Evolutionary conservation across 2,888 invertebrate species (phyloP), one percentile per base, ranked within the genome.

Genomic region (Xanthia togata): DNA sequence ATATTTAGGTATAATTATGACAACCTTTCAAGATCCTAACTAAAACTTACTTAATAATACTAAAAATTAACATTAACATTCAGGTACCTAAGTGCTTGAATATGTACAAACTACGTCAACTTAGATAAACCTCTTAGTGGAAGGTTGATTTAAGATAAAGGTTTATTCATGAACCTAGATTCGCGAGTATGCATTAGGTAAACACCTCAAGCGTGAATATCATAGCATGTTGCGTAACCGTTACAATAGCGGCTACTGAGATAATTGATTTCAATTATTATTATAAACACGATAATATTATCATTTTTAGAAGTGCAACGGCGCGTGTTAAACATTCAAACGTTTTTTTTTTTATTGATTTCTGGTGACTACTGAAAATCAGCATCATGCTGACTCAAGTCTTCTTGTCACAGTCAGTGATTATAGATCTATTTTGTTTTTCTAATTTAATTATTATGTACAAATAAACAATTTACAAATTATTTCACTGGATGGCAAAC

Each of bases 81-180:
- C 14, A 57, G 55, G 55, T 55, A 35, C 6, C 11, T 26, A 57
- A 57, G 6, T 17, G 20, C 17, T 75, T 64, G 4, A 55, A 55
- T 47, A 44, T 50, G 26, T 63, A 11, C 35, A 6, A 64, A 26
- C 44, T 38, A 17, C 35, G 70, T 20, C 35, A 64, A 75, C 44
- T 38, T 26, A 55, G 35, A 17, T 64, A 47, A 75, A 76, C 55
- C 5, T 35, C 26, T 26, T 65, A 60, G 31, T 31, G 38, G 38
- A 47, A 62, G 73, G 60, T 74, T 62, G n/a, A 62, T 53, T 41
- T 53, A 62, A 41, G 50, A 23, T 73, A 53, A 73, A 73, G 60
- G 31, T n/a, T 38, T 76, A 75, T 63, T 75, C 44, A 75, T 53
- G 53, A 64, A 12, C 41, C 64, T 17, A 57, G 35, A 47, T 5